Conservation (phyloP, 2,888 invertebrate species). For the Sminthurides aquaticus region DNA sequence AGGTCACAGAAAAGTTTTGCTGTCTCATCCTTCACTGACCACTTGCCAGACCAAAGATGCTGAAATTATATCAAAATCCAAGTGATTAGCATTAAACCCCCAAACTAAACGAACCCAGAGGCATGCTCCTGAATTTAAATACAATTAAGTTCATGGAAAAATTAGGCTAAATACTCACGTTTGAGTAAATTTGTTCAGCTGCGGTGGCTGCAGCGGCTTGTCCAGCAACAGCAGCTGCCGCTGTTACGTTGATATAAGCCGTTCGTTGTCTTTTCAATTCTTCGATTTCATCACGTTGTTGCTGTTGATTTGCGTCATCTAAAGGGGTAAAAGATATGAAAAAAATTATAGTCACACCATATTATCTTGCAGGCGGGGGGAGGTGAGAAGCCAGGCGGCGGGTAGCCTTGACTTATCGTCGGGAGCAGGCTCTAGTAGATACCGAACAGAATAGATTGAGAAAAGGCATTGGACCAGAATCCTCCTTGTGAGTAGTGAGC, state of each 20-base stretch:
- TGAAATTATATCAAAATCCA: constrained; percentile 22
- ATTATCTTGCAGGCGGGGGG: neutral
- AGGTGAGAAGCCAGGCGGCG: neutral
- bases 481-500: neutral
- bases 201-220: constrained; percentile 17
- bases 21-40: constrained; percentile 79
- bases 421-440: no score
- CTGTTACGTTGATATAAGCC: constrained; percentile 58
- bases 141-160: no score
- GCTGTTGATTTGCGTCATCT: constrained; percentile 68
- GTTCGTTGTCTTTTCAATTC: constrained; percentile 79
- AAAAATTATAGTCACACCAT: constrained; percentile 10
- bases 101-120: neutral
- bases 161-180: constrained; percentile 36
- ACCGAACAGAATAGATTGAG: no score
- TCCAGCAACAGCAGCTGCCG: constrained; percentile 18
- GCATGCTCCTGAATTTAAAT: neutral
- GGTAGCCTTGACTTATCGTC: no score
- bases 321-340: constrained; percentile 58
- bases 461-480: neutral
- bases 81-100: neutral
- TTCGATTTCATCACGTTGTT: constrained; percentile 51
- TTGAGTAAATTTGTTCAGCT: constrained; percentile 73
- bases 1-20: constrained; percentile 78
- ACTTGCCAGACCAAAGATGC: constrained; percentile 77